Evolutionary conservation across 30 jellyfish, hydroid and myxozoan genomes (phyloP), one percentile per base, ranked within the genome.

Genomic region (Hydractinia echinata): DNA sequence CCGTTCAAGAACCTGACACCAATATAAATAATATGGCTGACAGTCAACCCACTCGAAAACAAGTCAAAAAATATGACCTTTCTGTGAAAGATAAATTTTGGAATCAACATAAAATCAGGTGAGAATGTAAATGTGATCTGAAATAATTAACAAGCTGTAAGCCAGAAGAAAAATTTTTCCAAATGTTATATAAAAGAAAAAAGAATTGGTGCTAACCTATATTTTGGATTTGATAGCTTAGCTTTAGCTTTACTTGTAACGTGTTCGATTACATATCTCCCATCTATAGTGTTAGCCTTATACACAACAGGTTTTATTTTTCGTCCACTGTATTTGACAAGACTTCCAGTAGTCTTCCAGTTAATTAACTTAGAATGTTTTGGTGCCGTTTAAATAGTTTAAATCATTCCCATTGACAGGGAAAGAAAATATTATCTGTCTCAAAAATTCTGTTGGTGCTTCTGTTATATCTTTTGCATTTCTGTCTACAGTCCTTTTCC

Each of bases 61-160:
- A 86, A 67, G 95, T 72, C n/a, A 92, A 86, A 50, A 92, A 86
- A 76, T 92, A 92, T 48, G 98, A 92, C 61, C 79, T 92, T 13
- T 87, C 98, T 5, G 66, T 88, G 7, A 82, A 79, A 10, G 98
- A 92, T 73, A 92, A 87, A 67, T 92, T 92, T 72, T 92, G 98
- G 98, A 73, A 83, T 6, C 98, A 92, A 67, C 98, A 92, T 58
- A 86, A 87, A 82, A 87, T 78, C 6, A 90, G 97, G 97, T 90
- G 51, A 18, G 88, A 67, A 76, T 58, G 9, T 7, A 64, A 13
- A 64, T 64, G 19, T 58, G 69, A 58, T 58, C 15, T 11, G 1
- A 0, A 58, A 11, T 58, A 58, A 13, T 58, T 58, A 13, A 58
- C 19, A 1, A 58, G 15, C 69, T 11, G 15, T 58, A 58, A 11